Evolutionary conservation across 2,888 invertebrate genomes (phyloP).

Genomic region (Dryococelus australis): DNA sequence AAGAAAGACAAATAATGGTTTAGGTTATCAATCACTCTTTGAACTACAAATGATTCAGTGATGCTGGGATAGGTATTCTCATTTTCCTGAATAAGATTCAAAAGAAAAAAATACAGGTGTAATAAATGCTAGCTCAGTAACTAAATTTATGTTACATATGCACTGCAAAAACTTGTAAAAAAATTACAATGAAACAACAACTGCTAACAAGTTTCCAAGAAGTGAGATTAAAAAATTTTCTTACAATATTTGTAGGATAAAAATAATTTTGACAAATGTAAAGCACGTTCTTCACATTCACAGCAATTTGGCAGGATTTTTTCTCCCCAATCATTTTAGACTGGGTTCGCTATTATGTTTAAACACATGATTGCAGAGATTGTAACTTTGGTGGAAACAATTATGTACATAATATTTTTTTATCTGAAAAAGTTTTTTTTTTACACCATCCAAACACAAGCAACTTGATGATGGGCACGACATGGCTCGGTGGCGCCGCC

Average conservation of each 20-base stretch:
- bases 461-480: not conserved
- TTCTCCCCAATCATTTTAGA: not conserved
- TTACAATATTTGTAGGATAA: too few species aligned
- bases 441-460: not conserved
- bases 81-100: not conserved
- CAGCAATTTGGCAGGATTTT: not conserved
- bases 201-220: not conserved
- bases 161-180: not conserved
- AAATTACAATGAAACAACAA: not conserved
- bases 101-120: not conserved
- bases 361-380: not conserved
- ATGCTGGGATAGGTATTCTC: not conserved
- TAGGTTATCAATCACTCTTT: too few species aligned
- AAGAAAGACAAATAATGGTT: too few species aligned
- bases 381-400: not conserved
- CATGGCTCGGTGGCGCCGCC: slow-evolving; percentile 27
- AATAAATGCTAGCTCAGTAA: not conserved
- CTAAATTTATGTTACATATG: not conserved
- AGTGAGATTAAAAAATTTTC: not conserved
- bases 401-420: too few species aligned
- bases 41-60: too few species aligned
- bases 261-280: too few species aligned
- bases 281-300: not conserved
- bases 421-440: too few species aligned
- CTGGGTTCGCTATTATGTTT: not conserved